Percentiles rank a stretch among this genome's conserved stretches.
These are phyloP conservation scores for Lottia scabra DNA, from an alignment of 2,888 invertebrate genomes.

Conservation along the genomic window DNA sequence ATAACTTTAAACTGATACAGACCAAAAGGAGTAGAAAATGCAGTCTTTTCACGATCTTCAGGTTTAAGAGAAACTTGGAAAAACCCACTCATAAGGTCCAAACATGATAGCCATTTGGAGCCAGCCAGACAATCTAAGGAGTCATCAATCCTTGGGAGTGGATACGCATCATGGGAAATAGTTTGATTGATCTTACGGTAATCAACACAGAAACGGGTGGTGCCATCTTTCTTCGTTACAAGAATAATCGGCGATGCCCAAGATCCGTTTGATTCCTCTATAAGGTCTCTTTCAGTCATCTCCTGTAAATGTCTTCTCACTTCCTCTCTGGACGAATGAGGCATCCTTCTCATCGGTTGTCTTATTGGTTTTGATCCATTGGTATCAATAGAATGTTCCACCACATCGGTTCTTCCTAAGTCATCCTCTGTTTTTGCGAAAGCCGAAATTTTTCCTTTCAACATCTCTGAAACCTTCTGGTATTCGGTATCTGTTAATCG, in stretches of 20 bases:
- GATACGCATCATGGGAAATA: neutral
- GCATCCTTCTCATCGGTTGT: too few relatives aligned
- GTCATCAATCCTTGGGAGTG: neutral
- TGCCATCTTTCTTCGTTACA: neutral
- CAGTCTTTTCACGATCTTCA: slow-evolving; percentile 8
- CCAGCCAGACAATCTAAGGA: neutral
- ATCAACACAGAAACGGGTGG: neutral
- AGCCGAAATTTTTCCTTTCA: too few relatives aligned
- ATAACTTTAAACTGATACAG: slow-evolving; percentile 11
- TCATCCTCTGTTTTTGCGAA: too few relatives aligned
- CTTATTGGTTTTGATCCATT: too few relatives aligned
- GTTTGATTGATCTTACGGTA: neutral
- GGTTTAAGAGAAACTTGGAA: too few relatives aligned
- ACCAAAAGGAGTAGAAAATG: neutral
- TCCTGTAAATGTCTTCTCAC: neutral
- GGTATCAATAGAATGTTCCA: too few relatives aligned
- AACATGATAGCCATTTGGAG: neutral
- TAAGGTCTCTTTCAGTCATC: neutral
- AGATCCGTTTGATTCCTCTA: neutral
- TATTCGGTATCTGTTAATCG: too few relatives aligned
- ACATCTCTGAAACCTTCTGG: too few relatives aligned
- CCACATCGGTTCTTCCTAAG: too few relatives aligned
- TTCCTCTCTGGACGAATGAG: neutral
- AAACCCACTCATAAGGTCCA: too few relatives aligned
- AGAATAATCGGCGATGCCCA: neutral